phyloP scores from a whole-genome alignment of 2,797 vertebrate genomes.

The Acridotheres tristis region DNA sequence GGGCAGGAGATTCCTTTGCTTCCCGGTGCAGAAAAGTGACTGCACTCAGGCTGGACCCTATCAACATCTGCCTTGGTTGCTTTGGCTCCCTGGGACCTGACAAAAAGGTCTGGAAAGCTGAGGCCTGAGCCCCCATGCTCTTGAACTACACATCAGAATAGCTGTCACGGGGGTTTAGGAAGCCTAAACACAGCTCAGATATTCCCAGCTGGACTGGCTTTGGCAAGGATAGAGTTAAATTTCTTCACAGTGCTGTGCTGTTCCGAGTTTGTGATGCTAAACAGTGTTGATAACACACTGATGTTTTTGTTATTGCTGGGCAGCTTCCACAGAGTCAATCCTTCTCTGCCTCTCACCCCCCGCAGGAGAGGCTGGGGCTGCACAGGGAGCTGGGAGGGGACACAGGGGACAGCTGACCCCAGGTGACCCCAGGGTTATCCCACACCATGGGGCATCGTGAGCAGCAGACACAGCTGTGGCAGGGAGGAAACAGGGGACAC shows the following conservation, averaged over 20 bases:
- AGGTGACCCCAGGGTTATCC: background rate
- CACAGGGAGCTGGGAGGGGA: background rate
- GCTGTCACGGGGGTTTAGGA: background rate
- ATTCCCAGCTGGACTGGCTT: background rate
- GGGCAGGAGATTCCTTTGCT: background rate
- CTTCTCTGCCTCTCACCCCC: background rate
- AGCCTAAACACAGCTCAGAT: background rate
- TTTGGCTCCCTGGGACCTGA: background rate
- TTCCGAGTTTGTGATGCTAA: background rate
- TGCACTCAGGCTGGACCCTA: background rate
- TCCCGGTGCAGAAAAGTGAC: background rate
- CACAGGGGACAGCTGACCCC: background rate
- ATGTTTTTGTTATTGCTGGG: background rate
- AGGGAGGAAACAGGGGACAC: fast-evolving
- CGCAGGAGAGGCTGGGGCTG: background rate
- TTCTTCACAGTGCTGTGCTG: background rate
- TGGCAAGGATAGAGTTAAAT: background rate
- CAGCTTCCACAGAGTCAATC: background rate
- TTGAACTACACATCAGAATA: background rate
- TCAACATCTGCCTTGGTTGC: background rate
- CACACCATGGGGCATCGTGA: fast-evolving
- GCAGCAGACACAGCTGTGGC: background rate
- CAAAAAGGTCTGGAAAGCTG: background rate
- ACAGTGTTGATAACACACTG: background rate
- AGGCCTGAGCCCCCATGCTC: background rate